Conservation (phyloP, 1,140 invertebrate genomes). For the Hetaerina americana region DNA sequence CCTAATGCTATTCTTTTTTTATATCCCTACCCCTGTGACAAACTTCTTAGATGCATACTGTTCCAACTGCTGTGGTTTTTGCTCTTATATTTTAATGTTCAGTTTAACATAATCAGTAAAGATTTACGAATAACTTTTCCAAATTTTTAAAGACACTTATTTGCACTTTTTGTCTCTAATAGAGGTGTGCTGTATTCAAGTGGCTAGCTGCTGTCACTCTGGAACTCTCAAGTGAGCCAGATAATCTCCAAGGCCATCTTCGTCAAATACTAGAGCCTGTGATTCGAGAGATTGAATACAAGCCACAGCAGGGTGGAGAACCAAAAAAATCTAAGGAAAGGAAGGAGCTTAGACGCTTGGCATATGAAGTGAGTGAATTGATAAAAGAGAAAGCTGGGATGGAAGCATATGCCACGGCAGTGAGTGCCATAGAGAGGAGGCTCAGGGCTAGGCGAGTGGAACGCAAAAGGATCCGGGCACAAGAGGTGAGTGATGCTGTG, state of each 20-base stretch:
- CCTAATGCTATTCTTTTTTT: too few relatives aligned
- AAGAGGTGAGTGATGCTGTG: conserved; percentile 36
- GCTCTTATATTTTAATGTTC: too few relatives aligned
- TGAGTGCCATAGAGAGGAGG: conserved; percentile 40
- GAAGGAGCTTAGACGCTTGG: conserved; percentile 39
- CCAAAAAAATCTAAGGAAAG: conserved; percentile 33
- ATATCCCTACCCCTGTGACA: too few relatives aligned
- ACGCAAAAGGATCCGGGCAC: conserved; percentile 45
- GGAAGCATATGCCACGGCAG: conserved; percentile 45
- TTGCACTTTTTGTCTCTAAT: too few relatives aligned
- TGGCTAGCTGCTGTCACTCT: conserved; percentile 52
- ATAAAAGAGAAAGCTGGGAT: conserved; percentile 50
- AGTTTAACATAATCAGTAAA: too few relatives aligned
- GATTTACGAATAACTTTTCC: too few relatives aligned
- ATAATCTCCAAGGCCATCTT: conserved; percentile 36
- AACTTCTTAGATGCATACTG: too few relatives aligned
- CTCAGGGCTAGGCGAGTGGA: conserved; percentile 46
- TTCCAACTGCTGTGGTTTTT: too few relatives aligned
- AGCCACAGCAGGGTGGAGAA: conserved; percentile 22
- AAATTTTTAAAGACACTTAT: too few relatives aligned
- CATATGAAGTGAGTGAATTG: conserved; percentile 48
- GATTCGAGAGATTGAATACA: conserved; percentile 44
- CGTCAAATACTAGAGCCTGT: conserved; percentile 47
- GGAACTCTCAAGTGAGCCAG: conserved; percentile 33
- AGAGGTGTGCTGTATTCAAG: conserved; percentile 54